Evolutionary conservation across 2,113 vertebrate species (phyloP).

Genomic region (Varanus salvator): DNA sequence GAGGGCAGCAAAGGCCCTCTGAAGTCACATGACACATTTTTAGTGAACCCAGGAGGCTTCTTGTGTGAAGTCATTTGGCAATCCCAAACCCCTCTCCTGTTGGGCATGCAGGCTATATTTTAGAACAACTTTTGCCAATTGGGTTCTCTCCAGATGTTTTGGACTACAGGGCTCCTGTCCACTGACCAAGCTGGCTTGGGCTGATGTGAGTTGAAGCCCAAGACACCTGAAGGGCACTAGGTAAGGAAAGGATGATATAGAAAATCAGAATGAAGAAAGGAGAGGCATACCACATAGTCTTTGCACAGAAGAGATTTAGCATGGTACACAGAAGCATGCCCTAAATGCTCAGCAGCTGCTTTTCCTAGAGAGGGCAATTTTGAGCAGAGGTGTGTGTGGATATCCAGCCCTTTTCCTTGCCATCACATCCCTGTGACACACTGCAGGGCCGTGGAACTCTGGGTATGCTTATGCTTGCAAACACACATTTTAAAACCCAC

Average conservation of each 20-base stretch:
- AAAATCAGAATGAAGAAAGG: background rate
- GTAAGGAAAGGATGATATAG: background rate
- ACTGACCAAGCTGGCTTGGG: too few species aligned
- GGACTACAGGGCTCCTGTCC: too few species aligned
- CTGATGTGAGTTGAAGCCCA: too few species aligned
- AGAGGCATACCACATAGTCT: fast-evolving
- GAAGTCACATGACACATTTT: background rate
- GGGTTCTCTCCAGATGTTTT: too few species aligned
- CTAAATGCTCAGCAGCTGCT: background rate
- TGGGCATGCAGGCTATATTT: background rate
- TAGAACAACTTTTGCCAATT: constrained; percentile 2
- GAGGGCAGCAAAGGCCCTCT: fast-evolving
- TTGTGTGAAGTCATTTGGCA: background rate
- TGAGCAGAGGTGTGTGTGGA: background rate
- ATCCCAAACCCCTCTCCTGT: background rate
- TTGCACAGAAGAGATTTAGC: background rate
- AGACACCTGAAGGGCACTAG: too few species aligned
- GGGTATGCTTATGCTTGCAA: background rate
- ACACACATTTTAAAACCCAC: background rate
- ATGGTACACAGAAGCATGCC: background rate
- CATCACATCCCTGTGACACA: background rate
- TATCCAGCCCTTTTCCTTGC: background rate
- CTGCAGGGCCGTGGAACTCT: background rate
- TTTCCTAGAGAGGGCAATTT: background rate
- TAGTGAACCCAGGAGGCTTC: background rate